A percentile compares a stretch with the other conserved stretches of the same genome.
phyloP scores from a whole-genome alignment of 2,797 vertebrate species.

The Sternotherus odoratus region DNA sequence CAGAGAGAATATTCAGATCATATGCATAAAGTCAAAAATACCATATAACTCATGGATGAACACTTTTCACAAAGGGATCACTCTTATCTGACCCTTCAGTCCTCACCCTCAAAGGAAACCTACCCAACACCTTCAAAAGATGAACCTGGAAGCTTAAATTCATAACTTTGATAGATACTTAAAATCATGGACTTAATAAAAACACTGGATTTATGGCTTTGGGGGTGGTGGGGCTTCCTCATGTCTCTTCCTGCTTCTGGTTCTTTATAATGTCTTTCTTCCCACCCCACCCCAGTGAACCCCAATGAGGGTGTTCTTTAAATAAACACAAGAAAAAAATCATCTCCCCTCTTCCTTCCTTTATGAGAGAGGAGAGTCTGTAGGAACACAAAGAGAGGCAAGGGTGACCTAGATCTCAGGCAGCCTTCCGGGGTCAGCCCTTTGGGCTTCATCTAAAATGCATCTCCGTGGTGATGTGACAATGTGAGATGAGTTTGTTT shows the following conservation, averaged over 20 bases:
- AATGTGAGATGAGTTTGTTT: not conserved
- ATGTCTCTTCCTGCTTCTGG: not conserved
- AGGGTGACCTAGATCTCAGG: not conserved
- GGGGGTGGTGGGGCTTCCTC: not conserved
- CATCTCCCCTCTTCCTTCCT: not conserved
- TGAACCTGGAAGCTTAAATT: not conserved
- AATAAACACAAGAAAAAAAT: not conserved
- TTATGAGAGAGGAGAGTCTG: not conserved
- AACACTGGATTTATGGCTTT: not conserved
- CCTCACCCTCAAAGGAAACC: not conserved
- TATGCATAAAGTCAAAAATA: not conserved
- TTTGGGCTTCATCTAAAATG: not conserved
- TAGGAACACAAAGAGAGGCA: not conserved
- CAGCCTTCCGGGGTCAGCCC: not conserved
- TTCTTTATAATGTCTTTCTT: too few species aligned
- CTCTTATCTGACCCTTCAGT: not conserved
- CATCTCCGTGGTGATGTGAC: not conserved
- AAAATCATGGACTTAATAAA: not conserved
- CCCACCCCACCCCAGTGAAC: too few species aligned
- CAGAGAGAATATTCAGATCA: not conserved
- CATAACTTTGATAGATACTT: not conserved
- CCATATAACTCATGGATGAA: not conserved
- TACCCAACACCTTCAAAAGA: not conserved
- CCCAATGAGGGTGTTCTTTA: too few species aligned
- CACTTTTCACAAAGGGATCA: not conserved